Evolutionary conservation across 2,797 vertebrate species (phyloP), one percentile per base, ranked within the genome.

Genomic region (Denticeps clupeoides): DNA sequence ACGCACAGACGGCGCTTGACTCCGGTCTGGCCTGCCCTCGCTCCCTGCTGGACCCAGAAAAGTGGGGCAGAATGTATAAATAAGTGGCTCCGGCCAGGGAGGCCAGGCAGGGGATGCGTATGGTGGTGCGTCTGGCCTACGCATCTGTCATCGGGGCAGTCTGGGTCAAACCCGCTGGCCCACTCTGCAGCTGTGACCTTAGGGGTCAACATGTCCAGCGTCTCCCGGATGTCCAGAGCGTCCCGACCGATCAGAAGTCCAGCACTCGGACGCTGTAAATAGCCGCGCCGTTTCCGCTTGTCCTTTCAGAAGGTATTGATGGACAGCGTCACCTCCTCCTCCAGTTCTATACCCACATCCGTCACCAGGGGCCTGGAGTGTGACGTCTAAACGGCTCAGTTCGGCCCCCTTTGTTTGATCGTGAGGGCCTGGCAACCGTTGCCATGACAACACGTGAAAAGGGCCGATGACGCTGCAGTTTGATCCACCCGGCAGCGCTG

Each of bases 381-480:
- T 38, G 5, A 5, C 24, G 22, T 23, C 5, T 23, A 8, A 32
- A 35, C 21, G 35, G 35, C 35, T 8, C 16, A 38, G 35, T 38
- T 19, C 38, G 19, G 38, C 38, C 19, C 38, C 38, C 35, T 9
- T 16, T 38, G 35, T 38, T 8, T 19, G 38, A 38, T 38, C 38
- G 35, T 38, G 18, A 38, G 16, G 35, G 18, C 4, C 18, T 28
- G 52, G 40, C 56, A 58, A 38, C 32, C 53, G 65, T 77, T 65
- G n/a, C 74, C 67, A 27, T 65, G 16, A 72, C 55, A 56, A 76
- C 37, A 33, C 59, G 58, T 59, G 15, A 55, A 62, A 65, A 38
- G 40, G 42, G 45, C 70, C 62, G 27, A 59, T 76, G 75, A 77
- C 49, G 64, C 71, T 44, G 62, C 33, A 68, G 68, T 66, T 67